Conservation (phyloP, 2,113 vertebrate genomes). For the Panurus biarmicus region DNA sequence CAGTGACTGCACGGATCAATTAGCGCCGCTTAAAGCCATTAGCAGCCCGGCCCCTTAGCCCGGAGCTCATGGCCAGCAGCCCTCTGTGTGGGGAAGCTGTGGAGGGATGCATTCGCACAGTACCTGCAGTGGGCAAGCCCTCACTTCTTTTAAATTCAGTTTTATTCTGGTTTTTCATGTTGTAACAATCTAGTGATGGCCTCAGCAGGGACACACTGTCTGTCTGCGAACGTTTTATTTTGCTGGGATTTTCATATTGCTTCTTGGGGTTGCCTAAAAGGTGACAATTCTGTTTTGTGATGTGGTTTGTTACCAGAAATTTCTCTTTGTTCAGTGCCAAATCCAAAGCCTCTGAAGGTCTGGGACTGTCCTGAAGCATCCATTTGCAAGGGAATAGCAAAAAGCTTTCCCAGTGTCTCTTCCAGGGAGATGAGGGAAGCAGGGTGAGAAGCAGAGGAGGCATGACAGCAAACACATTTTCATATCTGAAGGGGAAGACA, state of each 20-base stretch:
- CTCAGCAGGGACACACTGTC: background rate
- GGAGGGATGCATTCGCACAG: background rate
- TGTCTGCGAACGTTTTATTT: background rate
- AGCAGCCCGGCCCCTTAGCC: background rate
- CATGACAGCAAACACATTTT: background rate
- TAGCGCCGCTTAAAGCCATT: background rate
- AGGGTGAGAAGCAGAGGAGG: background rate
- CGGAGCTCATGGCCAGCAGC: background rate
- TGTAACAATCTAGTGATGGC: background rate
- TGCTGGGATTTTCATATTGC: background rate
- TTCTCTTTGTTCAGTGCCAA: background rate
- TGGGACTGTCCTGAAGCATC: background rate
- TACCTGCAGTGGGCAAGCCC: background rate
- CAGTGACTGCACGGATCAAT: background rate
- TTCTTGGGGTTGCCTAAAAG: background rate
- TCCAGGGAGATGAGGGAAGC: background rate
- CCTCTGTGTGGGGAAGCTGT: background rate
- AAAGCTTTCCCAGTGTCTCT: background rate
- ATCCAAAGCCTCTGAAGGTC: background rate
- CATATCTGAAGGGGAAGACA: background rate
- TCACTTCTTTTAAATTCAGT: background rate
- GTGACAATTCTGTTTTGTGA: background rate
- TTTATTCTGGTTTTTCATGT: background rate
- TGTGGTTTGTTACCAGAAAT: background rate
- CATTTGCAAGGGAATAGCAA: background rate